Base-by-base conservation (phyloP, 2,888 invertebrate genomes). In the Aspidiotus rigidus region DNA sequence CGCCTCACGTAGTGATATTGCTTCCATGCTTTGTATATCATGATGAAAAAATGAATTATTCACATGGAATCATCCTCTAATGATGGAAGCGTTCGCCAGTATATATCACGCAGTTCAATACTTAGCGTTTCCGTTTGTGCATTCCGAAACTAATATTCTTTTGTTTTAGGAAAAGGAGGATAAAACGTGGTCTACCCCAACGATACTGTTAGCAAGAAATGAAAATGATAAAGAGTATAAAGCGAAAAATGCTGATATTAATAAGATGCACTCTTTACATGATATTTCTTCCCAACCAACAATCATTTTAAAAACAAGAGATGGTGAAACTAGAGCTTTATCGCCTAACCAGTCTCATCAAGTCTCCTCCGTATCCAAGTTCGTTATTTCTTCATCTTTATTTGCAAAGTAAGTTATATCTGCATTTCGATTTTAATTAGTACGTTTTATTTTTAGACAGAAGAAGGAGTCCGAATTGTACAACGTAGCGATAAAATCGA, bases 231-330 rank as follows among this genome's bases (percentile, higher is more conserved):
- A 59, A n/a, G 67, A 67, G 13, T 28, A 59, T 28, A 59, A 59
- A 28, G 13, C 17, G 13, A 59, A 59, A 3, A 56, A n/a, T 16
- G 17, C 16, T 10, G 56, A 56, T 41, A 54, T 69, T 16, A 72
- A 72, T 60, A 61, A 70, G 64, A 71, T 62, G 40, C 71, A 71
- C 17, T 69, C 72, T 56, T 62, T 69, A 49, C 82, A 82, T 70
- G 76, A 82, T 79, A 72, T 75, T 59, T 74, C 76, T 55, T 78
- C 79, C 62, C 84, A 83, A 73, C 87, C 87, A 2, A 86, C 87
- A 15, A 85, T 88, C 74, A 83, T 88, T 74, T 77, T 87, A 17
- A 86, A 86, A 78, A 83, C 85, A 1, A 80, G 87, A 72, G 87
- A 87, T 77, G 78, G 78, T 17, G 85, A 85, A 72, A 82, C 79